Percentiles rank a stretch among this genome's conserved stretches.
phyloP scores from a whole-genome alignment of 2,113 vertebrate species.

The Psilopogon haemacephalus region DNA sequence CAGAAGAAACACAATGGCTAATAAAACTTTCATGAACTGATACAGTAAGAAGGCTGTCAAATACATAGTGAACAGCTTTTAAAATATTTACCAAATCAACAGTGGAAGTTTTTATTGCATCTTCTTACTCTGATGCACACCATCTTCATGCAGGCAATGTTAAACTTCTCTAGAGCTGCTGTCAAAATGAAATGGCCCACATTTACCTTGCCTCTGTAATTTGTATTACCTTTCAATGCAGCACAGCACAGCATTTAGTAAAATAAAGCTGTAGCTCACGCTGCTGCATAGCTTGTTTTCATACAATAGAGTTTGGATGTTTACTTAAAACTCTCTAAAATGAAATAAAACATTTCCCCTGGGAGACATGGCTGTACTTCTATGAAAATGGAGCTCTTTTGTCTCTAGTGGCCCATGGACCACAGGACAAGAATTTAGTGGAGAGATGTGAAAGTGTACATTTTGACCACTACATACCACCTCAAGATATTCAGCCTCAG shows the following conservation, averaged over 20 bases:
- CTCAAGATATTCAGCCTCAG: background rate
- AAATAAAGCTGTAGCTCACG: background rate
- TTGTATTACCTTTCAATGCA: background rate
- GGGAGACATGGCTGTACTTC: background rate
- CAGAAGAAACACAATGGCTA: constrained; percentile 47
- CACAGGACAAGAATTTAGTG: background rate
- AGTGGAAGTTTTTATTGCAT: constrained; percentile 18
- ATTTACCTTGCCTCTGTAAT: background rate
- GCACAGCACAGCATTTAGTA: background rate
- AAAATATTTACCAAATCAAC: constrained; percentile 62
- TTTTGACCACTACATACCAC: background rate
- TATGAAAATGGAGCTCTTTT: background rate
- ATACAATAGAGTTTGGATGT: background rate
- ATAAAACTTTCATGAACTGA: constrained; percentile 67
- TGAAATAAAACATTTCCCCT: background rate
- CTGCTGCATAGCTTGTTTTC: background rate
- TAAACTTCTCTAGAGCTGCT: background rate
- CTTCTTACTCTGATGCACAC: background rate
- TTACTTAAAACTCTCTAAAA: background rate
- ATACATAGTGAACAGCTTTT: constrained; percentile 34
- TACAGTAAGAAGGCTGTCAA: constrained; percentile 50
- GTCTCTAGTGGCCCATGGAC: background rate
- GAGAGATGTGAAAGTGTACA: background rate
- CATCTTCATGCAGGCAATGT: background rate
- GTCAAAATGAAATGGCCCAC: background rate